Conservation (phyloP, 2,888 invertebrate species). For the Orthosia incerta region DNA sequence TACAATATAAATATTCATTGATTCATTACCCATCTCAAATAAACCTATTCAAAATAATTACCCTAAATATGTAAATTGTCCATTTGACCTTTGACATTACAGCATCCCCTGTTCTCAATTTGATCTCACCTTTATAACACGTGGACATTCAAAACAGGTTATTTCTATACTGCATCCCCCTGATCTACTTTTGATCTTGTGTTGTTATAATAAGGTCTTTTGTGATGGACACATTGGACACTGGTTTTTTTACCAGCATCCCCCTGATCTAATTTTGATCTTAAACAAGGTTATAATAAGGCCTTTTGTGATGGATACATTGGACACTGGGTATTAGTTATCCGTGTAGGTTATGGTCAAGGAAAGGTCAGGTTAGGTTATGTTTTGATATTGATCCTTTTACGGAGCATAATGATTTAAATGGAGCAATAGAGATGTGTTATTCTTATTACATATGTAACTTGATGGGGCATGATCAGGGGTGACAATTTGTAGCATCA, state of each 20-base stretch:
- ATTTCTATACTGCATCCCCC: conserved; percentile 67
- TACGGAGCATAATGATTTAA: not conserved
- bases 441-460: too few relatives aligned
- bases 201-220: conserved; percentile 33
- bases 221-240: conserved; percentile 18
- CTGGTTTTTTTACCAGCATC: conserved; percentile 66
- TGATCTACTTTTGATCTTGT: conserved; percentile 80
- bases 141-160: conserved; percentile 62
- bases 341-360: conserved; percentile 23
- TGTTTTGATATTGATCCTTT: conserved; percentile 4
- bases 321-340: conserved; percentile 7
- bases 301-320: conserved; percentile 15
- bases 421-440: conserved; percentile 4
- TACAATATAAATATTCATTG: conserved; percentile 34
- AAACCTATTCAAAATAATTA: conserved; percentile 40
- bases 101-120: conserved; percentile 81
- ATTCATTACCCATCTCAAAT: conserved; percentile 31
- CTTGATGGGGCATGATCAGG: not conserved
- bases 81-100: conserved; percentile 69
- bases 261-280: conserved; percentile 80
- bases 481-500: not conserved
- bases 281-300: conserved; percentile 60
- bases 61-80: conserved; percentile 71
- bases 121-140: conserved; percentile 69
- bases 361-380: conserved; percentile 26